Evolutionary conservation across 2,113 vertebrate genomes (phyloP).

Genomic region (Tamias sibiricus): DNA sequence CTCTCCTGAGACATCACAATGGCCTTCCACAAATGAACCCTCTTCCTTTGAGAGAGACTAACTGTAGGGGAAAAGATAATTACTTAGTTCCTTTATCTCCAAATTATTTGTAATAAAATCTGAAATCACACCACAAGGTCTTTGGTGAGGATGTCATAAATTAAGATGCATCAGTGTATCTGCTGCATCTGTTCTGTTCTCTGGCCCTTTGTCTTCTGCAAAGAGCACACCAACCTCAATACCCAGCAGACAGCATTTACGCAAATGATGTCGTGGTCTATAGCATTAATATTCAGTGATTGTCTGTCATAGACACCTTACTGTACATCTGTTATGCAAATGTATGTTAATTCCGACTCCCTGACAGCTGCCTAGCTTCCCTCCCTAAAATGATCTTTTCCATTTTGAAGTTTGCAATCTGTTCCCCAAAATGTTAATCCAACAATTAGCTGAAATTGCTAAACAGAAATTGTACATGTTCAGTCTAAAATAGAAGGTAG

Average conservation of each 20-base stretch:
- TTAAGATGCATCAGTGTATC: slow-evolving; percentile 89
- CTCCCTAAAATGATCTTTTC: slow-evolving; percentile 91
- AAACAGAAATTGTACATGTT: slow-evolving; percentile 91
- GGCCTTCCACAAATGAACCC: slow-evolving; percentile 82
- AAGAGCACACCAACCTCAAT: slow-evolving; percentile 89
- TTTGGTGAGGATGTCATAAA: slow-evolving; percentile 90
- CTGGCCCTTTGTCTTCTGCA: slow-evolving; percentile 89
- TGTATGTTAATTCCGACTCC: slow-evolving; percentile 91
- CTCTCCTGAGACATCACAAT: slow-evolving; percentile 82
- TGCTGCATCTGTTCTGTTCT: slow-evolving; percentile 89
- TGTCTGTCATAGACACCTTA: slow-evolving; percentile 94
- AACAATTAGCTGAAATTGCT: slow-evolving; percentile 92
- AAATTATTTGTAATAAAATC: slow-evolving; percentile 91
- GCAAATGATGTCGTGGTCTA: slow-evolving; percentile 90
- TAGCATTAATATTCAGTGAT: slow-evolving; percentile 93
- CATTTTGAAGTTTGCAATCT: slow-evolving; percentile 94
- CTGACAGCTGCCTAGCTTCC: slow-evolving; percentile 92
- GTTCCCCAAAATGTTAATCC: slow-evolving; percentile 92
- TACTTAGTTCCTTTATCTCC: slow-evolving; percentile 87
- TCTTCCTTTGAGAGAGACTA: slow-evolving; percentile 84
- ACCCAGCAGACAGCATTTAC: slow-evolving; percentile 92
- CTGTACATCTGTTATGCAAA: slow-evolving; percentile 96
- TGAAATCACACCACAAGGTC: slow-evolving; percentile 89
- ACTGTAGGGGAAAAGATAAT: slow-evolving; percentile 87
- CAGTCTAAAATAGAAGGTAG: slow-evolving; percentile 89